phyloP scores from a whole-genome alignment of 1,140 invertebrate species.

The Palaemon carinicauda region DNA sequence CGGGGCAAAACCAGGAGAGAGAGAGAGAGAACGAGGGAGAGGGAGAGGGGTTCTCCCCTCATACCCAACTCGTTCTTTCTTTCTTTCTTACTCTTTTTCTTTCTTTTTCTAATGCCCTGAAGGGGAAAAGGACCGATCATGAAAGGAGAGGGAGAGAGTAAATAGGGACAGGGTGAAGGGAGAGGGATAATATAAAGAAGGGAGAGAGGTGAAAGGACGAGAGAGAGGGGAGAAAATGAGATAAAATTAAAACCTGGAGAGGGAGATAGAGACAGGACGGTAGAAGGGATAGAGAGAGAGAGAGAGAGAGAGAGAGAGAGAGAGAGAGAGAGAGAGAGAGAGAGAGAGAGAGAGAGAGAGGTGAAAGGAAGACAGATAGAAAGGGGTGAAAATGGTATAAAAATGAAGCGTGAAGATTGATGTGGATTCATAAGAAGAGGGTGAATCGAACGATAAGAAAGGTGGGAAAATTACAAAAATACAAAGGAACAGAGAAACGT shows the following conservation, averaged over 20 bases:
- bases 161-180: too few relatives aligned
- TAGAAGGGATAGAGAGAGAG: neutral
- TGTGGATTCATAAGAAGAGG: neutral
- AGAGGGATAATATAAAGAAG: too few relatives aligned
- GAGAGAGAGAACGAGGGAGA: too few relatives aligned
- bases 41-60: too few relatives aligned
- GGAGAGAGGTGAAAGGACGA: neutral
- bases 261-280: neutral
- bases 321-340: neutral
- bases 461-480: neutral
- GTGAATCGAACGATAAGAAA: neutral
- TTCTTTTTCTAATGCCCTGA: too few relatives aligned
- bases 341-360: neutral
- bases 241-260: neutral
- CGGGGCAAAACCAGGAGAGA: too few relatives aligned
- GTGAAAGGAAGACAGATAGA: neutral
- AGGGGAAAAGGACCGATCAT: too few relatives aligned
- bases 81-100: too few relatives aligned
- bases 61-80: too few relatives aligned
- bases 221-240: neutral
- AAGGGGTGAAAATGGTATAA: neutral
- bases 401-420: neutral
- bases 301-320: neutral
- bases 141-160: too few relatives aligned
- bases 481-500: neutral